Conservation (phyloP, 92 coral and sea anemone species). For the Meandrina meandrites region DNA sequence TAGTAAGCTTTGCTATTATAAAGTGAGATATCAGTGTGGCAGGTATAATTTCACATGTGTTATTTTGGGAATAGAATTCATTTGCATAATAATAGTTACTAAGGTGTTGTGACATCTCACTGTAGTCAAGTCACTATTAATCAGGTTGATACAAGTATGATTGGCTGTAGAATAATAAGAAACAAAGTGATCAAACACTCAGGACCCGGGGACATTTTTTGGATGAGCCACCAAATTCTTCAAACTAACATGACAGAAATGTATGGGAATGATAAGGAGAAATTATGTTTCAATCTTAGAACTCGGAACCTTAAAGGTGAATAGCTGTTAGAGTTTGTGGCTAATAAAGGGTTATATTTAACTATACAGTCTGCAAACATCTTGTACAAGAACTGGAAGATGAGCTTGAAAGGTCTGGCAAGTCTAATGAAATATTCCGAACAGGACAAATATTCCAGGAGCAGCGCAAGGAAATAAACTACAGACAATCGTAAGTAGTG, state of each 20-base stretch:
- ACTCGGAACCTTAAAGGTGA: background rate
- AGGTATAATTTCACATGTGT: too few relatives aligned
- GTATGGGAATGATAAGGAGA: background rate
- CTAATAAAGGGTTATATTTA: background rate
- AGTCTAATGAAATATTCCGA: constrained; percentile 77
- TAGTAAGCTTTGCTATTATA: too few relatives aligned
- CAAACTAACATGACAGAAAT: background rate
- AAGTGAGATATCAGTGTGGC: too few relatives aligned
- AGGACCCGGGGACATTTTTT: too few relatives aligned
- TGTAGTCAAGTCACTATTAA: too few relatives aligned
- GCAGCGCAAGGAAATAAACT: constrained; percentile 75
- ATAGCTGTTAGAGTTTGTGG: background rate
- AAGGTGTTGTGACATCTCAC: too few relatives aligned
- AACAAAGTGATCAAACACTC: too few relatives aligned
- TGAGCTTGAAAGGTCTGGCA: constrained; percentile 80
- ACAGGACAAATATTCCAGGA: constrained; percentile 90
- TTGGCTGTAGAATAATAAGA: too few relatives aligned
- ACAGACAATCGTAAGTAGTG: constrained; percentile 84
- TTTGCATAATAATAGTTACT: too few relatives aligned
- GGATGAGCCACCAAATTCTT: background rate
- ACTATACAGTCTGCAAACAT: constrained; percentile 84
- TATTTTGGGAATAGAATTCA: too few relatives aligned
- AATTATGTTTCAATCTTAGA: background rate
- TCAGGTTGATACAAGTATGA: too few relatives aligned
- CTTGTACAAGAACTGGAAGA: constrained; percentile 78